Percentiles rank a stretch among this genome's conserved stretches.
Conservation (phyloP, 1,140 invertebrate genomes). For the Heliconius himera region DNA sequence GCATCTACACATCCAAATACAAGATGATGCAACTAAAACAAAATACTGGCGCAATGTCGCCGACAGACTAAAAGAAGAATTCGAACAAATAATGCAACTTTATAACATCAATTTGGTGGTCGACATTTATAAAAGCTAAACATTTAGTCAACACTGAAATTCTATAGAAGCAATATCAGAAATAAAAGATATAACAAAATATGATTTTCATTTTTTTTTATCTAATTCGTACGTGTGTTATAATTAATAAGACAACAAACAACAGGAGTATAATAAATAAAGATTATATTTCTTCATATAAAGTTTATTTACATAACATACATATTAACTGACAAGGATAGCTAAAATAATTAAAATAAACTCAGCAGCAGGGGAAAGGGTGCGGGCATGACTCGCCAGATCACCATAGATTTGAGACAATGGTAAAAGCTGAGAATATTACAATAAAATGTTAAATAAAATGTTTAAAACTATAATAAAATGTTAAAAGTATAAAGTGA, state of each 20-base stretch:
- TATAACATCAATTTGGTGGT: conserved; percentile 58
- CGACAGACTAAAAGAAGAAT: conserved; percentile 48
- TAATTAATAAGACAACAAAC: background rate
- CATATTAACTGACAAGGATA: conserved; percentile 71
- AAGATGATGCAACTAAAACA: conserved; percentile 50
- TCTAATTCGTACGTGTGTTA: background rate
- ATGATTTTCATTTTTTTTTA: background rate
- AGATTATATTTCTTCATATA: conserved; percentile 65
- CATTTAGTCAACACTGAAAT: background rate
- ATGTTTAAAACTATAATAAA: conserved; percentile 34
- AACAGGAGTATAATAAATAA: conserved; percentile 44
- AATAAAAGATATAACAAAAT: background rate
- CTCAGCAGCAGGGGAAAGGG: conserved; percentile 47
- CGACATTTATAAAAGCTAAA: conserved; percentile 51
- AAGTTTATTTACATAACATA: conserved; percentile 79
- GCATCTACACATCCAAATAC: conserved; percentile 60
- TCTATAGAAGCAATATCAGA: background rate
- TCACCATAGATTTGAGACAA: conserved; percentile 42
- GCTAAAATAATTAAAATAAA: conserved; percentile 66
- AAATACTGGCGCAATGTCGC: conserved; percentile 47
- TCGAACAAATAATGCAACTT: conserved; percentile 54
- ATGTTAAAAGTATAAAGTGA: conserved; percentile 19
- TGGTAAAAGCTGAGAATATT: conserved; percentile 15
- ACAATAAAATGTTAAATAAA: conserved; percentile 24
- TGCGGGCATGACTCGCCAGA: conserved; percentile 38